A percentile compares a stretch with the other conserved stretches of the same genome.
Conservation (phyloP, 2,113 vertebrate genomes). For the Rhinopomastus cyanomelas region DNA sequence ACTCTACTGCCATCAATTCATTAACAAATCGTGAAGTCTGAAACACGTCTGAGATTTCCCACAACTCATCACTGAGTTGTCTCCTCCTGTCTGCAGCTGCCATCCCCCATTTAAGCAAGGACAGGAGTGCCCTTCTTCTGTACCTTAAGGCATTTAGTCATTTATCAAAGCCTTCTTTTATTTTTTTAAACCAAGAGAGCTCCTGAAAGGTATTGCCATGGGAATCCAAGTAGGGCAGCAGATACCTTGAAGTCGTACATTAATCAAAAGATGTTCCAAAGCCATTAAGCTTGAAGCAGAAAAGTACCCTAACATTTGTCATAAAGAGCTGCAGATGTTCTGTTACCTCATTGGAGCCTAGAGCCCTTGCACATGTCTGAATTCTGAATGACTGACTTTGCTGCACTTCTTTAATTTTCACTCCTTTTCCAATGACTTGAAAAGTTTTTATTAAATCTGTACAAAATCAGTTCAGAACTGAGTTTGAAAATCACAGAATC, state of each 20-base stretch:
- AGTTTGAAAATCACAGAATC: too few relatives aligned
- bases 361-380: background rate
- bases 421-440: background rate
- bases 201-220: background rate
- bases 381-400: background rate
- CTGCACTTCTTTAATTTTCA: background rate
- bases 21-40: background rate
- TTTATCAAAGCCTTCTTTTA: background rate
- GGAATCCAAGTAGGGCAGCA: slow-evolving; percentile 21
- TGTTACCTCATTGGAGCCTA: background rate
- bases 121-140: background rate
- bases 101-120: background rate
- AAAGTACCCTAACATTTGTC: background rate
- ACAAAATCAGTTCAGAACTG: background rate
- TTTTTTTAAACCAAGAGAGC: background rate
- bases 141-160: background rate
- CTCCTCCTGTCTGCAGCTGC: background rate
- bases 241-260: background rate
- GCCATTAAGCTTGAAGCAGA: background rate
- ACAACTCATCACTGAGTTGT: background rate
- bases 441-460: background rate
- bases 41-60: background rate
- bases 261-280: background rate
- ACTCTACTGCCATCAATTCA: background rate
- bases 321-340: background rate